phyloP scores from a whole-genome alignment of 2,888 invertebrate species.

The Plebejus anna region DNA sequence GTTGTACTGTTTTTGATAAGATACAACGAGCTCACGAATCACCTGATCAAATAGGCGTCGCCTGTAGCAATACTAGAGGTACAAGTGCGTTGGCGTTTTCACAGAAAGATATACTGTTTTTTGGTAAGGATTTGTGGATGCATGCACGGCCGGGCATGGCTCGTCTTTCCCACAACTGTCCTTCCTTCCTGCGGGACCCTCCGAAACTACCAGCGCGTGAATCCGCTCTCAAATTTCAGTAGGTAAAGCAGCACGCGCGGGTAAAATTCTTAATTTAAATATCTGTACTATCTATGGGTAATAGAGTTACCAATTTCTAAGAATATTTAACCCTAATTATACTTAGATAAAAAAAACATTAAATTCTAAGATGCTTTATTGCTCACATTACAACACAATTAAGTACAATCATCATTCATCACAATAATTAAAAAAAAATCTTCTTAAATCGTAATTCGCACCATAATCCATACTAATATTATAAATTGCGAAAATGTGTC shows the following conservation, averaged over 20 bases:
- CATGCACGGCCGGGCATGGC: neutral
- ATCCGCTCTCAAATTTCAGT: conserved; percentile 61
- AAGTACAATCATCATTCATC: too few species aligned
- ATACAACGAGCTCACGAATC: neutral
- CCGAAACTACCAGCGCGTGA: conserved; percentile 61
- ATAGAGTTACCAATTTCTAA: too few species aligned
- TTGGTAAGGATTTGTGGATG: neutral
- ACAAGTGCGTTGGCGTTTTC: neutral
- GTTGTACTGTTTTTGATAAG: neutral
- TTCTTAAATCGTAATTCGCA: too few species aligned
- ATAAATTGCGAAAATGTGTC: too few species aligned
- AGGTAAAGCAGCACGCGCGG: conserved; percentile 46
- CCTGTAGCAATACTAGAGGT: neutral
- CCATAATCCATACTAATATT: too few species aligned
- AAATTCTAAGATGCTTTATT: too few species aligned
- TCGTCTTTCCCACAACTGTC: conserved; percentile 39
- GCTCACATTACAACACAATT: too few species aligned
- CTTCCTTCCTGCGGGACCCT: conserved; percentile 52
- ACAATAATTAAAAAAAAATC: too few species aligned
- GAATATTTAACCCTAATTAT: too few species aligned
- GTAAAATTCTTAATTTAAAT: neutral
- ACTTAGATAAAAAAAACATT: too few species aligned
- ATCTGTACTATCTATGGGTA: too few species aligned
- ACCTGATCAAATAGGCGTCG: neutral
- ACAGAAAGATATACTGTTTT: neutral